Percentiles rank a stretch among this genome's conserved stretches.
Evolutionary conservation across 2,888 invertebrate species (phyloP).

Genomic region (Ceriagrion tenellum): DNA sequence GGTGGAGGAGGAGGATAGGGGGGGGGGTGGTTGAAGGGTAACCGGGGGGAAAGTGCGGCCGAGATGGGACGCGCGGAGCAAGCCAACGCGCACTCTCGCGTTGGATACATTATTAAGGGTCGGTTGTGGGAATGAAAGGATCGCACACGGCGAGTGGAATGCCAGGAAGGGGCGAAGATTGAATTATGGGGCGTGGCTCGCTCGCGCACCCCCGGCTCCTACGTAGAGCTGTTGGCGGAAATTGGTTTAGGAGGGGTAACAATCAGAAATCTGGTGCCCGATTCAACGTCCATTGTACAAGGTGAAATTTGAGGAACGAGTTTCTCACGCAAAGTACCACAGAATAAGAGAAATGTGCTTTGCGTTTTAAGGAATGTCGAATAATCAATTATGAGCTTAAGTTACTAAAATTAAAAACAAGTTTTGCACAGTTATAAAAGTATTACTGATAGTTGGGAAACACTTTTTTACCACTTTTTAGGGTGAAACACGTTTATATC

Average conservation of each 20-base stretch:
- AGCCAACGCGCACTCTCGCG: background rate
- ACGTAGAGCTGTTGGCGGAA: background rate
- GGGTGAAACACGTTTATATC: no score
- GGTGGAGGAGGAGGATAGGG: background rate
- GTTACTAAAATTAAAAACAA: no score
- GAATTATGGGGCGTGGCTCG: background rate
- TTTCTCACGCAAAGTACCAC: background rate
- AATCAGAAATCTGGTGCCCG: background rate
- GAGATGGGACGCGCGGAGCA: background rate
- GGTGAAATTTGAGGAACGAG: background rate
- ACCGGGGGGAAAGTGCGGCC: background rate
- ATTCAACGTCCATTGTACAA: background rate
- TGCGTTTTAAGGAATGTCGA: background rate
- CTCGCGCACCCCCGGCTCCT: background rate
- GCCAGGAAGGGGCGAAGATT: background rate
- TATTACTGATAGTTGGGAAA: no score
- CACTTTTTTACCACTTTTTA: no score
- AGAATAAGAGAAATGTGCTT: background rate
- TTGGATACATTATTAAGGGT: background rate
- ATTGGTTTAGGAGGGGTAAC: background rate
- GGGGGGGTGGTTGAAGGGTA: background rate
- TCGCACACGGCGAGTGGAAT: background rate
- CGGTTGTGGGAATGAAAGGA: background rate
- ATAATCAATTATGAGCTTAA: no score
- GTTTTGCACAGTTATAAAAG: no score